A percentile compares a stretch with the other conserved stretches of the same genome.
Conservation (phyloP, 2,888 invertebrate genomes). For the Odontocerum albicorne region DNA sequence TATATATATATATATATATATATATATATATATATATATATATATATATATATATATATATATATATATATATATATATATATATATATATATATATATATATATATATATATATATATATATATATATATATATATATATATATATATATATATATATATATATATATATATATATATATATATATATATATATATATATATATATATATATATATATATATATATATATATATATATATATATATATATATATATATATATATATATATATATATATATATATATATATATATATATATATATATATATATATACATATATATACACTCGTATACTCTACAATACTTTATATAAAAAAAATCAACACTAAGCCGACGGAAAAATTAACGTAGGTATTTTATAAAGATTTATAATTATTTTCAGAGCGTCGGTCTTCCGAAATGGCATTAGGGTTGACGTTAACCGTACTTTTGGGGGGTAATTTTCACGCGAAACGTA, state of each 20-base stretch:
- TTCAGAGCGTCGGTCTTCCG: too few species aligned
- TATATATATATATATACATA: background rate
- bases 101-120: slow-evolving; percentile 15
- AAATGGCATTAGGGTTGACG: slow-evolving; percentile 8
- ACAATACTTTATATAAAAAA: background rate
- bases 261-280: background rate
- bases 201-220: background rate
- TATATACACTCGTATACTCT: background rate
- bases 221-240: background rate
- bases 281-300: background rate
- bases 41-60: slow-evolving; percentile 19
- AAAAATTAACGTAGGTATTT: background rate
- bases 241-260: background rate
- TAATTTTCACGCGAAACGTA: slow-evolving; percentile 14
- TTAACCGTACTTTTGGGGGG: too few species aligned
- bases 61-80: slow-evolving; percentile 18
- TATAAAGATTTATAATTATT: too few species aligned
- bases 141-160: slow-evolving; percentile 12
- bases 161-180: background rate
- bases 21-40: slow-evolving; percentile 21
- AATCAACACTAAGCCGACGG: background rate
- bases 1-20: slow-evolving; percentile 21
- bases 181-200: background rate
- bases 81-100: slow-evolving; percentile 16
- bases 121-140: slow-evolving; percentile 19